Percentiles rank a stretch among this genome's conserved stretches.
These are phyloP conservation scores for Clistopyga incitator DNA, from an alignment of 2,888 invertebrate genomes.

Conservation along the genomic window DNA sequence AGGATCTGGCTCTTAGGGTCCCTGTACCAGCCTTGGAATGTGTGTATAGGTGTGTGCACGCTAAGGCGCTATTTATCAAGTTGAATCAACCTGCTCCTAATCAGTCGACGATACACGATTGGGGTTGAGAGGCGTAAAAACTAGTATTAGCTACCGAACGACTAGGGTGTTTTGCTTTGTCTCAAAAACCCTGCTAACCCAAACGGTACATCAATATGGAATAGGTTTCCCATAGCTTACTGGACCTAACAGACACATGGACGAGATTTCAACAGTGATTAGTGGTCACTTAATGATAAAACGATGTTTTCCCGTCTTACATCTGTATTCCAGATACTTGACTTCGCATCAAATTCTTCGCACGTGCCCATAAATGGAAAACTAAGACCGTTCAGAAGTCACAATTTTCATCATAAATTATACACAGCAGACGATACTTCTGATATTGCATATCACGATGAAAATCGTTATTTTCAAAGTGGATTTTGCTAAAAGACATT, in stretches of 20 bases:
- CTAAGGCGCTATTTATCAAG: conserved; percentile 77
- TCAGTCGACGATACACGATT: conserved; percentile 75
- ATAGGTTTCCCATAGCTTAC: background rate
- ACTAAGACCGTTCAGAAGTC: too few species aligned
- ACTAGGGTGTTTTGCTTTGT: conserved; percentile 37
- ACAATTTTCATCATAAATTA: too few species aligned
- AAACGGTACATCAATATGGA: background rate
- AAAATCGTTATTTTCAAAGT: too few species aligned
- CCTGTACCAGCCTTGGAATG: conserved; percentile 36
- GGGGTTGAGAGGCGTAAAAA: conserved; percentile 73
- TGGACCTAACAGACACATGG: background rate
- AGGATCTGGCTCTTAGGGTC: conserved; percentile 37
- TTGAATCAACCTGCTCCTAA: conserved; percentile 76
- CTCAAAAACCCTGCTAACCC: conserved; percentile 20
- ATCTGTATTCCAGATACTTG: background rate
- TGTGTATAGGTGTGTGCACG: conserved; percentile 45
- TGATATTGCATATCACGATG: too few species aligned
- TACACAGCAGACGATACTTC: too few species aligned
- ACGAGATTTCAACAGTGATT: background rate
- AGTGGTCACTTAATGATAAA: background rate
- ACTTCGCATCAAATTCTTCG: background rate
- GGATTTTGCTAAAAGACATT: too few species aligned
- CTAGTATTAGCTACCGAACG: conserved; percentile 75
- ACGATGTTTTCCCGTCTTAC: background rate
- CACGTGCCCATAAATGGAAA: too few species aligned